Evolutionary conservation across 2,113 vertebrate species (phyloP).

Genomic region (Solenodon paradoxus): DNA sequence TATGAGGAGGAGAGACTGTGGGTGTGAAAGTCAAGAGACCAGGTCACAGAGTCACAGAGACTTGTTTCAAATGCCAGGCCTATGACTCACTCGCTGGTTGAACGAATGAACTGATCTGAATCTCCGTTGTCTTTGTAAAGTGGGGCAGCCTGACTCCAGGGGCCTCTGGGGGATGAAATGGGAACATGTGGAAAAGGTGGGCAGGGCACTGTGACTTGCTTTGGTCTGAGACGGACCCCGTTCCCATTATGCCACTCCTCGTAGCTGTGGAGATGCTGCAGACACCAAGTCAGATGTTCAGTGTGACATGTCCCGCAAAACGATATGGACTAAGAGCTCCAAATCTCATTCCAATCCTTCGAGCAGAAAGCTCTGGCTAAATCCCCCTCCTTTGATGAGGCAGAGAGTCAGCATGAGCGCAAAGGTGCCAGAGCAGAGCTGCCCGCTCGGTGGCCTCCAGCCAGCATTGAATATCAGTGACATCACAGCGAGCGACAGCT

Average conservation of each 20-base stretch:
- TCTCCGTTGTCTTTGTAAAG: background rate
- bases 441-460: background rate
- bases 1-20: background rate
- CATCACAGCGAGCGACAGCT: background rate
- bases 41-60: background rate
- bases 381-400: background rate
- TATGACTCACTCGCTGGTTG: background rate
- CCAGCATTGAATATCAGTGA: too few species aligned
- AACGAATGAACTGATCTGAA: background rate
- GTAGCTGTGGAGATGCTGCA: background rate
- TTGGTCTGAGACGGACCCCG: background rate
- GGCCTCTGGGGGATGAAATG: background rate
- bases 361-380: background rate
- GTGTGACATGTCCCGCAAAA: background rate
- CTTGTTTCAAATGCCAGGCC: background rate
- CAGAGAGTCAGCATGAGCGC: background rate
- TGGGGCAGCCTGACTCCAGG: background rate
- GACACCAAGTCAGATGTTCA: background rate
- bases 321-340: background rate
- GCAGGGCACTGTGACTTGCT: accelerated
- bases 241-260: too few species aligned
- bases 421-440: background rate
- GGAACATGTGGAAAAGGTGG: background rate
- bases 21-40: background rate
- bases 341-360: background rate